Base-by-base conservation (phyloP, 2,113 vertebrate species). In the Channa argus region DNA sequence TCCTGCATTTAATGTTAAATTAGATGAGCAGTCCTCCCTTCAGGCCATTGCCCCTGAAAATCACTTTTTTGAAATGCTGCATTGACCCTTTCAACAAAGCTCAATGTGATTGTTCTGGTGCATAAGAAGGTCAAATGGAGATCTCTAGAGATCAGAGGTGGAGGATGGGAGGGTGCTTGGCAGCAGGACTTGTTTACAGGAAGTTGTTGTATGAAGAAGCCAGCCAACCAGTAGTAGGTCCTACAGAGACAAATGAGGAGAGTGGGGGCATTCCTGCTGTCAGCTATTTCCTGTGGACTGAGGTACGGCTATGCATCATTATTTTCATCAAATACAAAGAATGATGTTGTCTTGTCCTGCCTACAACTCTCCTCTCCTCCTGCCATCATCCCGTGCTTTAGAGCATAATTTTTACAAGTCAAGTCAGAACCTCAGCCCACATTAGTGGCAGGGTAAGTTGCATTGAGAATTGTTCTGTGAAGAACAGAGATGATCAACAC, bases 251-350 rank as follows among this genome's bases (percentile, higher is more conserved):
- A 85, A 81, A 92, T 86, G 88, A 91, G 80, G 86, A 86, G 80
- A 90, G 79, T 85, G 86, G 87, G 85, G 80, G 88, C 91, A 94
- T 95, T 95, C 93, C 88, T 93, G 83, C 91, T 91, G 91, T 93
- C 93, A 92, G 89, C 89, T 85, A 94, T 93, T 95, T 95, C 94
- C 95, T 95, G 92, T 79, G 78, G 66, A 83, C 74, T 69, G 46
- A 41, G 69, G 66, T 66, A 58, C 34, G 49, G 51, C 50, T 68
- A 89, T 90, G 79, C 61, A 77, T 92, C 87, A 85, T 83, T 76
- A 86, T 85, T 87, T 87, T 73, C 60, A 79, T 83, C 78, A 53
- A 71, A 85, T 71, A 67, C 51, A 76, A 59, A 74, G 66, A 81
- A 51, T 46, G 33, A 61, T 62, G 61, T 33, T 68, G 62, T 80